phyloP scores from a whole-genome alignment of 2,113 vertebrate genomes.

The Anolis carolinensis region DNA sequence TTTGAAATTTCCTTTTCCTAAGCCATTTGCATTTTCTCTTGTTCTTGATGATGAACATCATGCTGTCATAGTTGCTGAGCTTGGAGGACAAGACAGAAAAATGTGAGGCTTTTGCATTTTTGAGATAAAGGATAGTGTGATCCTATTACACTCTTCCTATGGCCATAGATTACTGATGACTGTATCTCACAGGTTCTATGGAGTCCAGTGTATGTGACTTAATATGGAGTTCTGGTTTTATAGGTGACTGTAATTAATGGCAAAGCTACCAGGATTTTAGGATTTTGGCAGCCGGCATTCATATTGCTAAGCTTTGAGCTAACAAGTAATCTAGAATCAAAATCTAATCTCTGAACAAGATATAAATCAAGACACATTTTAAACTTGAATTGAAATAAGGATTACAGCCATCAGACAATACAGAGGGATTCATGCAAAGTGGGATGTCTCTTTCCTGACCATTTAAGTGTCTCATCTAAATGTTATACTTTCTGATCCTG shows the following conservation, averaged over 20 bases:
- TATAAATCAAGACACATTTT: not conserved
- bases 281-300: not conserved
- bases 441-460: not conserved
- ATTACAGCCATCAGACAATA: not conserved
- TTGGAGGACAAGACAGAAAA: too few species aligned
- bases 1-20: not conserved
- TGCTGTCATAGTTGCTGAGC: not conserved
- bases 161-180: not conserved
- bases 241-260: not conserved
- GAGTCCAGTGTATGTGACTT: not conserved
- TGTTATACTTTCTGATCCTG: not conserved
- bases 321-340: not conserved
- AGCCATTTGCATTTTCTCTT: too few species aligned
- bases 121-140: too few species aligned
- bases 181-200: not conserved
- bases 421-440: not conserved
- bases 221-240: not conserved
- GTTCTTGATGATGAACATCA: not conserved
- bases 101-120: not conserved
- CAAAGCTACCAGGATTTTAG: not conserved
- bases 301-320: not conserved
- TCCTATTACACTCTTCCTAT: not conserved
- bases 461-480: not conserved
- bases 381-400: not conserved
- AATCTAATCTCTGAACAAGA: not conserved